These are phyloP conservation scores for Merluccius polli DNA, from an alignment of 2,797 vertebrate genomes.

Conservation along the genomic window DNA sequence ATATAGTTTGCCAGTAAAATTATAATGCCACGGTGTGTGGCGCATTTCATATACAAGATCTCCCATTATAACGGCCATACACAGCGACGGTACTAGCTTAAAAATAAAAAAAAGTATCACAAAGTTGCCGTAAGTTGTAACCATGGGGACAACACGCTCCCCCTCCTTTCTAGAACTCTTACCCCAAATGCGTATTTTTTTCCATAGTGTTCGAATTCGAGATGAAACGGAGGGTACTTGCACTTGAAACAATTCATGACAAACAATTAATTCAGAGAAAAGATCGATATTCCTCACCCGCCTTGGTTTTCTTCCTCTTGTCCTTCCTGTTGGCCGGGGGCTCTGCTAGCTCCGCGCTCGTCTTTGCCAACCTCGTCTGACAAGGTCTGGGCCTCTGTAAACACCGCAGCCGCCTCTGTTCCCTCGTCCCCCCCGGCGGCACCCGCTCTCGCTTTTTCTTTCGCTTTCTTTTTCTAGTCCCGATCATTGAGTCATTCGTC, in stretches of 20 bases:
- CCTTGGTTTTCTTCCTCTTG: conserved; percentile 86
- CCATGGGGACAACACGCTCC: too few species aligned
- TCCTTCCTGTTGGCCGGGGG: conserved; percentile 76
- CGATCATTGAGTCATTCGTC: conserved; percentile 47
- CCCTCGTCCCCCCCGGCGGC: conserved; percentile 69
- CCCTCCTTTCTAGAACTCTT: too few species aligned
- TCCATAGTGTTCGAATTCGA: too few species aligned
- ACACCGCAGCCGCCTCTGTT: conserved; percentile 60
- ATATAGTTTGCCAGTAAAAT: too few species aligned
- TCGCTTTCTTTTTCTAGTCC: conserved; percentile 83
- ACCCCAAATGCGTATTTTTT: too few species aligned
- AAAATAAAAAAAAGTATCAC: too few species aligned
- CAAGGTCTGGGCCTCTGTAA: conserved; percentile 70
- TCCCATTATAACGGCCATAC: too few species aligned
- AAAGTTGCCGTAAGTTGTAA: too few species aligned
- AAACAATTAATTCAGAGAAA: background rate
- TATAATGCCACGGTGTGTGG: too few species aligned
- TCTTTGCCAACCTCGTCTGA: conserved; percentile 73
- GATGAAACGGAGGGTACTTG: too few species aligned
- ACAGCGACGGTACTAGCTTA: too few species aligned
- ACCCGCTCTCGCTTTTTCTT: conserved; percentile 85
- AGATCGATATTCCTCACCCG: conserved; percentile 71
- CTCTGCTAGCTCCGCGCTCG: conserved; percentile 72
- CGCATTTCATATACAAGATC: too few species aligned
- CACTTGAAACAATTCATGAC: background rate